Evolutionary conservation across 2,888 invertebrate species (phyloP).

Genomic region (Sericinus montela): DNA sequence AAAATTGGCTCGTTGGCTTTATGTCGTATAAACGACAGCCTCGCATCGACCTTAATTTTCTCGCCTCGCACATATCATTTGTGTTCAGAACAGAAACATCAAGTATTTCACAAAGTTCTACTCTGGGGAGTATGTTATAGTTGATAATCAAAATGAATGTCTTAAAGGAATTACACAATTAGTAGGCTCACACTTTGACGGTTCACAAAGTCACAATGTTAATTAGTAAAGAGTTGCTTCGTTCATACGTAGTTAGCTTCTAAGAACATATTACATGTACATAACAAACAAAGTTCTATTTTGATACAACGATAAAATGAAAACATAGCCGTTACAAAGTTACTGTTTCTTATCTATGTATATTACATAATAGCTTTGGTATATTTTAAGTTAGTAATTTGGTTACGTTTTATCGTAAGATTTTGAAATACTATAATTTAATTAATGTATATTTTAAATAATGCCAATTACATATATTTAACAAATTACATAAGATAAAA

Average conservation of each 20-base stretch:
- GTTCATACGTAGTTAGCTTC: too few relatives aligned
- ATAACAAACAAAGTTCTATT: too few relatives aligned
- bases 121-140: constrained; percentile 43
- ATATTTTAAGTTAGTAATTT: too few relatives aligned
- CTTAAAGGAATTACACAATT: constrained; percentile 60
- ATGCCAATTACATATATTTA: too few relatives aligned
- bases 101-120: constrained; percentile 49
- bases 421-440: too few relatives aligned
- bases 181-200: constrained; percentile 37
- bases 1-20: constrained; percentile 15
- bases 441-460: too few relatives aligned
- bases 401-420: too few relatives aligned
- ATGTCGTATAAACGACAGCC: constrained; percentile 1
- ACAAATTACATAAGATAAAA: too few relatives aligned
- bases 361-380: too few relatives aligned
- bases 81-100: constrained; percentile 42
- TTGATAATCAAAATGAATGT: constrained; percentile 61
- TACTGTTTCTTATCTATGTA: too few relatives aligned
- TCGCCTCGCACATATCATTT: constrained; percentile 35
- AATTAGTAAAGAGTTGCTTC: constrained; percentile 7
- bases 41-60: constrained; percentile 17
- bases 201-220: constrained; percentile 6
- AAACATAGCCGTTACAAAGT: too few relatives aligned
- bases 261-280: background rate
- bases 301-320: too few relatives aligned